Percentiles rank a stretch among this genome's conserved stretches.
phyloP scores from a whole-genome alignment of 2,113 vertebrate species.

The Psittacula cyanocephala region DNA sequence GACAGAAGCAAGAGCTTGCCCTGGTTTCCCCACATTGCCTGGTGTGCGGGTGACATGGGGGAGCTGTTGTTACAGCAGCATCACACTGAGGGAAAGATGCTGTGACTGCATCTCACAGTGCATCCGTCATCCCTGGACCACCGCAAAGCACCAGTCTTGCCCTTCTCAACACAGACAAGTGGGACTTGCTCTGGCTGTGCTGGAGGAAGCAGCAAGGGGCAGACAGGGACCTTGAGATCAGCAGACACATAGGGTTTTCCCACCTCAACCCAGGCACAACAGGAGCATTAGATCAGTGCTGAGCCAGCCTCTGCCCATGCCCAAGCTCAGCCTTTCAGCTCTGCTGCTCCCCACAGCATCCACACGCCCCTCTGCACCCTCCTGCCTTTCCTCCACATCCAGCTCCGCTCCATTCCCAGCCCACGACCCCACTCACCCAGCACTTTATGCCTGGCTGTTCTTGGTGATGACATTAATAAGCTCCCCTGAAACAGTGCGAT shows the following conservation, averaged over 20 bases:
- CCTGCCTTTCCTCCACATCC: not conserved
- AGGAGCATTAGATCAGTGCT: not conserved
- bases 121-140: not conserved
- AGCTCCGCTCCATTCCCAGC: not conserved
- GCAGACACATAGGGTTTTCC: not conserved
- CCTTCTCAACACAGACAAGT: fast-evolving
- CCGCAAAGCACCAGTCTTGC: fast-evolving
- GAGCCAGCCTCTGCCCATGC: not conserved
- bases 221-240: not conserved
- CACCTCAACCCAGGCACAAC: not conserved
- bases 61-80: not conserved
- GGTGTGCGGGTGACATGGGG: not conserved
- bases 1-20: not conserved
- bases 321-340: not conserved
- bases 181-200: not conserved
- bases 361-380: not conserved
- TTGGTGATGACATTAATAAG: slow-evolving; percentile 40
- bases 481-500: slow-evolving; percentile 21
- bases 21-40: not conserved
- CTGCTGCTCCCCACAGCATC: not conserved
- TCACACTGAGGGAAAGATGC: fast-evolving
- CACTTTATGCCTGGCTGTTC: not conserved
- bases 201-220: fast-evolving
- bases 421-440: fast-evolving
- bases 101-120: not conserved